Evolutionary conservation across 2,888 invertebrate genomes (phyloP).

Genomic region (Slavum lentiscoides): DNA sequence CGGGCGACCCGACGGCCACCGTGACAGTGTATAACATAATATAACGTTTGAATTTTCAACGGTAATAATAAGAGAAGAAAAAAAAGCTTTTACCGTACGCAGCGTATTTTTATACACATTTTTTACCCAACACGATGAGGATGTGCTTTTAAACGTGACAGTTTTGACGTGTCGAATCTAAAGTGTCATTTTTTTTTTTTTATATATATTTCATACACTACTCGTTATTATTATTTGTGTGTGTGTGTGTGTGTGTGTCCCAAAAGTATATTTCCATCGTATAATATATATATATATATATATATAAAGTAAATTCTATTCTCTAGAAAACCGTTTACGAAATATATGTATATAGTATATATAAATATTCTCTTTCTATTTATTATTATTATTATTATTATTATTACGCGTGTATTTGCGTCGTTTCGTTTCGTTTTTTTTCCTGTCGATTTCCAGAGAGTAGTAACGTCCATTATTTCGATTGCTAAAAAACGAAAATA

Average conservation of each 20-base stretch:
- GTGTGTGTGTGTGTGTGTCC: background rate
- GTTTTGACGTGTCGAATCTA: conserved; percentile 27
- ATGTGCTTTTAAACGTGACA: conserved; percentile 43
- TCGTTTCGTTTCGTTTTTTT: conserved; percentile 3
- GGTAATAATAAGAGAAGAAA: conserved; percentile 4
- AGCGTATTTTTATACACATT: no score
- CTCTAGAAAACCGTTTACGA: background rate
- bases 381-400: conserved; percentile 5
- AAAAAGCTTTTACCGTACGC: conserved; percentile 28
- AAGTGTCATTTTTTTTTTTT: conserved; percentile 30
- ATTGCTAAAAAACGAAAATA: conserved; percentile 10
- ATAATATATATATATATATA: no score
- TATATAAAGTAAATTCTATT: background rate
- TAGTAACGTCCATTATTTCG: conserved; percentile 3
- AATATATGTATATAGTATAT: background rate
- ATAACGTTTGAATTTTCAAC: background rate
- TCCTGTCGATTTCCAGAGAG: background rate
- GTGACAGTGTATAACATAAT: no score
- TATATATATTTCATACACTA: background rate
- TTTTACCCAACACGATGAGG: background rate
- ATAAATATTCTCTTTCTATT: background rate
- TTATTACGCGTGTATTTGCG: background rate
- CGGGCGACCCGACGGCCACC: background rate
- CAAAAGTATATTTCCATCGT: background rate
- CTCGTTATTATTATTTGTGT: background rate